Evolutionary conservation across 2,888 invertebrate genomes (phyloP), one percentile per base, ranked within the genome.

Genomic region (Nomada fabriciana): DNA sequence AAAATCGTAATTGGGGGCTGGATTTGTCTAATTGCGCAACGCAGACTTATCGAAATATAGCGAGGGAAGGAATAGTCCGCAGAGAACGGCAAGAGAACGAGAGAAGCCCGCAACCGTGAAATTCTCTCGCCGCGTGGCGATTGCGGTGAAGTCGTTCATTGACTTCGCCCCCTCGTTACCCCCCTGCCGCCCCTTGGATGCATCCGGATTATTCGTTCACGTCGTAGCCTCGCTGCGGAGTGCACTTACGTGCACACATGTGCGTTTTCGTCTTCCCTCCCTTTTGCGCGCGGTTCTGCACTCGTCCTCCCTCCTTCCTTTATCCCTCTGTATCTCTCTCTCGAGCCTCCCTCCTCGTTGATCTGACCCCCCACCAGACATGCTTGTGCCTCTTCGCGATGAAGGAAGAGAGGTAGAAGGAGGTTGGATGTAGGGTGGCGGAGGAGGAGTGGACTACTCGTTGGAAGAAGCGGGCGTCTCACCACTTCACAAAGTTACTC

Each of bases 191-290:
- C 64, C 9, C 60, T 52, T 25, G 80, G 69, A 72, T 80, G 83
- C 82, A 87, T 85, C 83, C 83, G 87, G 78, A 85, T 87, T 83
- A 86, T 86, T 87, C 87, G 85, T 82, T 80, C 83, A 76, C 80
- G 78, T 82, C 79, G 77, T 76, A 71, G 63, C 76, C 60, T 65
- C 79, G 77, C 80, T 60, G 65, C 65, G 69, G 83, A 80, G 80
- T 71, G 75, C 75, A 75, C 80, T 77, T 61, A 78, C 73, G 77
- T 61, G 68, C 76, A 86, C 75, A 76, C 79, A 75, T 63, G 77
- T 77, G 81, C 78, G 67, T 73, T 71, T 71, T 55, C 70, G 61
- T 71, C 50, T 60, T 61, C 60, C 10, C 47, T 52, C 61, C 60
- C 25, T 43, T 47, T 69, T 53, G 9, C 50, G 36, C 71, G 11